A percentile compares a stretch with the other conserved stretches of the same genome.
Evolutionary conservation across 2,113 vertebrate species (phyloP).

Genomic region (Odocoileus hemionus): DNA sequence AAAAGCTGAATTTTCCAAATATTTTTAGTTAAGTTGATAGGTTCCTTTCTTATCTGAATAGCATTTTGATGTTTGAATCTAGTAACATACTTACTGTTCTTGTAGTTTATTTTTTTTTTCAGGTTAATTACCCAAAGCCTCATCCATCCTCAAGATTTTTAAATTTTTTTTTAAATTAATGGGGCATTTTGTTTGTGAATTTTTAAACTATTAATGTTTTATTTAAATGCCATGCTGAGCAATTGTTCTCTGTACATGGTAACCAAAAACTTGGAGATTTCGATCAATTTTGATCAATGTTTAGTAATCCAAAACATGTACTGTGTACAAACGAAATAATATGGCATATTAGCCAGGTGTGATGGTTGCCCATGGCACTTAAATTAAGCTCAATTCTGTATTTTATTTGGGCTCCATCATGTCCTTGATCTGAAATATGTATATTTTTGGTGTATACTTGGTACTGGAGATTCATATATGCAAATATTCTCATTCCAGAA

Average conservation of each 20-base stretch:
- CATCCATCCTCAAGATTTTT: conserved; percentile 70
- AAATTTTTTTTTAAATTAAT: conserved; percentile 72
- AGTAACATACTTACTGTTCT: conserved; percentile 56
- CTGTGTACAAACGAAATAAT: conserved; percentile 65
- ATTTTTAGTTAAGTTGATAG: conserved; percentile 60
- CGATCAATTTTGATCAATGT: conserved; percentile 75
- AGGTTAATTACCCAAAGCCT: conserved; percentile 76
- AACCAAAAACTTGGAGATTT: conserved; percentile 76
- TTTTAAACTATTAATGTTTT: conserved; percentile 67
- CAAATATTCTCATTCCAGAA: conserved; percentile 31
- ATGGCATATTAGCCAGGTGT: not conserved
- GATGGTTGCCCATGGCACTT: conserved; percentile 47
- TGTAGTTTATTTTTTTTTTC: conserved; percentile 55
- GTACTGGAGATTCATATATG: conserved; percentile 39
- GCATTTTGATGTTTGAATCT: conserved; percentile 60
- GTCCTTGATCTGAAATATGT: conserved; percentile 19
- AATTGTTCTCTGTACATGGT: conserved; percentile 73
- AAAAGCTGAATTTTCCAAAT: conserved; percentile 72
- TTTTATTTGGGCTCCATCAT: conserved; percentile 46
- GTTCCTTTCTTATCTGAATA: not conserved
- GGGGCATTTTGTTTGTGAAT: conserved; percentile 72
- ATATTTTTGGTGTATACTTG: conserved; percentile 40
- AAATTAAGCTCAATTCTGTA: conserved; percentile 40
- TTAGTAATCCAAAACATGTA: conserved; percentile 52
- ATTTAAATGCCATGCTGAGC: conserved; percentile 79